These are phyloP conservation scores for Serripes groenlandicus DNA, from an alignment of 2,888 invertebrate genomes.

Conservation along the genomic window DNA sequence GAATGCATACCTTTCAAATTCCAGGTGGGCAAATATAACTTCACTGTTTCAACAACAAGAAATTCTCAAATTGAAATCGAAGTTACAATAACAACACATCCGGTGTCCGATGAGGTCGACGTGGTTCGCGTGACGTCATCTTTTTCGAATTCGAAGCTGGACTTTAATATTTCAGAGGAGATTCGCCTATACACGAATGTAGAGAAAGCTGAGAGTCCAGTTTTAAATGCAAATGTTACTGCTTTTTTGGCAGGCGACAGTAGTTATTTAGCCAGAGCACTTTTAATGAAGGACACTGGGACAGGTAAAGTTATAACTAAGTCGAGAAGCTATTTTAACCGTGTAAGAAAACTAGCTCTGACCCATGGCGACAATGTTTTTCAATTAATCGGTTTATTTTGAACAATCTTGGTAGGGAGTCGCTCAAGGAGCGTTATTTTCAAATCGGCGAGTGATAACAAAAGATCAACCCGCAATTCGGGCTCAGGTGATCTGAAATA, in stretches of 20 bases:
- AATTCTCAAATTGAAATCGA: background rate
- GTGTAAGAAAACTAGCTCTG: too few species aligned
- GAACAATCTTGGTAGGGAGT: too few species aligned
- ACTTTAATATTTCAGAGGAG: slow-evolving; percentile 8
- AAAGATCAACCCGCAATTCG: too few species aligned
- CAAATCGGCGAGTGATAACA: too few species aligned
- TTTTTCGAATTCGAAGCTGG: slow-evolving; percentile 5
- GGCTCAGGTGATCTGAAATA: too few species aligned
- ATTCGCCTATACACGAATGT: background rate
- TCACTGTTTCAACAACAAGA: background rate
- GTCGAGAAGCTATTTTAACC: too few species aligned
- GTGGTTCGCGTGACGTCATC: slow-evolving; percentile 17
- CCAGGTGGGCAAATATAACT: background rate
- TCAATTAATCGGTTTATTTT: too few species aligned
- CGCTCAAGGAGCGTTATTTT: too few species aligned
- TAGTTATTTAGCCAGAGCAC: background rate
- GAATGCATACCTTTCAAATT: too few species aligned
- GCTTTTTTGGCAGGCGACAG: background rate
- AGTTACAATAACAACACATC: slow-evolving; percentile 6
- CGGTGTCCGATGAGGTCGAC: slow-evolving; percentile 8
- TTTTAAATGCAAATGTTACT: background rate
- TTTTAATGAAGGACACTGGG: background rate
- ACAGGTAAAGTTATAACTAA: background rate
- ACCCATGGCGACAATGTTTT: too few species aligned
- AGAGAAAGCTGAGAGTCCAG: background rate